Evolutionary conservation across 1,140 invertebrate species (phyloP).

Genomic region (Copidosoma floridanum): DNA sequence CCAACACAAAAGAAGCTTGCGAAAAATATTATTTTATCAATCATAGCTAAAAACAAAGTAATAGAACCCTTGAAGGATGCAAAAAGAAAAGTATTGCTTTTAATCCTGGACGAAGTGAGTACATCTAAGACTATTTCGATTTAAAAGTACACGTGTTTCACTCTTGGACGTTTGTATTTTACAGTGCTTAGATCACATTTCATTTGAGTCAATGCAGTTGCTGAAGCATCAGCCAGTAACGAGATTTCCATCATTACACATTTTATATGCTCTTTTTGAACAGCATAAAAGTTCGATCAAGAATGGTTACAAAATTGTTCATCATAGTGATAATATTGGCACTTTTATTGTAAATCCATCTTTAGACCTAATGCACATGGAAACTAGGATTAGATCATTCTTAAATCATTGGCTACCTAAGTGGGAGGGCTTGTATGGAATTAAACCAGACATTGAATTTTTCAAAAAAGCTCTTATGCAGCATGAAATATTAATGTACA

Average conservation of each 20-base stretch:
- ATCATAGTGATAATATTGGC: conserved; percentile 43
- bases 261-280: conserved; percentile 66
- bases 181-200: conserved; percentile 72
- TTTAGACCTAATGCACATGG: conserved; percentile 67
- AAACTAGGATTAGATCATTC: conserved; percentile 65
- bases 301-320: conserved; percentile 59
- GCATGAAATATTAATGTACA: conserved; percentile 69
- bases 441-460: conserved; percentile 58
- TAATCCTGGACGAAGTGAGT: conserved; percentile 67
- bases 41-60: conserved; percentile 46
- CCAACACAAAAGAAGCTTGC: conserved; percentile 52
- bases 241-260: conserved; percentile 72
- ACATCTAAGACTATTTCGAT: too few relatives aligned
- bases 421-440: conserved; percentile 66
- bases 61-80: conserved; percentile 50
- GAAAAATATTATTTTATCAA: conserved; percentile 48
- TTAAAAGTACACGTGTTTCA: conserved; percentile 6
- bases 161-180: conserved; percentile 37
- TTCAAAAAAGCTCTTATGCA: conserved; percentile 62
- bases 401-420: conserved; percentile 62
- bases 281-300: conserved; percentile 60
- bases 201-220: conserved; percentile 71
- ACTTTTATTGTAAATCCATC: conserved; percentile 69
- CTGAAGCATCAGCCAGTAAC: conserved; percentile 65
- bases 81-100: conserved; percentile 61